These are phyloP conservation scores for Porites lobata DNA, from an alignment of 92 coral and sea anemone genomes.

Conservation along the genomic window DNA sequence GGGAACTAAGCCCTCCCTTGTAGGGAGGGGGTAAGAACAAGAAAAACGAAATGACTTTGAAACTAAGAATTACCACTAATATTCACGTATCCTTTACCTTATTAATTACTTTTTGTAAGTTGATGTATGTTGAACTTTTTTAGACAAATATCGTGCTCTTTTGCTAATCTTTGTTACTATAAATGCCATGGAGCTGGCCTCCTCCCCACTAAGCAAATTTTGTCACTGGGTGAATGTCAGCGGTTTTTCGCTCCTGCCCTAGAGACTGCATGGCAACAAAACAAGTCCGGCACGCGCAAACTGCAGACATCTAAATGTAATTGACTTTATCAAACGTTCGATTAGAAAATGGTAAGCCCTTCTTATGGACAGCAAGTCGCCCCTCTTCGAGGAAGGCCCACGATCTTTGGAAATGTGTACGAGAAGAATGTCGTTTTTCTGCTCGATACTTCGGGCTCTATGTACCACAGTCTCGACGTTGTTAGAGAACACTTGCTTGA, in stretches of 20 bases:
- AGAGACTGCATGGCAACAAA: slow-evolving; percentile 58
- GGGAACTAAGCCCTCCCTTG: neutral
- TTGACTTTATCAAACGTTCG: slow-evolving; percentile 17
- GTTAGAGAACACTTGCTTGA: slow-evolving; percentile 93
- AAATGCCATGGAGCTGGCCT: no score
- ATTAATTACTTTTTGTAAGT: no score
- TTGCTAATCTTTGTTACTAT: no score
- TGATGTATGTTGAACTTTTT: no score
- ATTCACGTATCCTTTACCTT: no score
- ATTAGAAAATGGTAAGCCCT: slow-evolving; percentile 77
- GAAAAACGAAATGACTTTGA: no score
- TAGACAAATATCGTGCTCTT: no score
- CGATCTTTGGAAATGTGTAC: slow-evolving; percentile 91
- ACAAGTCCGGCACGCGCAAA: slow-evolving; percentile 54
- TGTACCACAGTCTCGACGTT: slow-evolving; percentile 91
- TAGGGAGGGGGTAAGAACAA: neutral
- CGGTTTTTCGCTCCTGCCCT: slow-evolving; percentile 12
- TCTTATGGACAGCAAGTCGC: slow-evolving; percentile 68
- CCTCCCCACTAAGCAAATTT: slow-evolving; percentile 9
- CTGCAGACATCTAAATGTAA: neutral
- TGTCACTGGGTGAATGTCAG: slow-evolving; percentile 4
- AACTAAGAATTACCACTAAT: no score
- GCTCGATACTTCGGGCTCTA: slow-evolving; percentile 95
- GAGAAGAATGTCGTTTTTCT: slow-evolving; percentile 91
- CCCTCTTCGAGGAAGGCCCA: slow-evolving; percentile 77